Evolutionary conservation across 2,113 vertebrate genomes (phyloP).

Genomic region (Oostethus manadensis): DNA sequence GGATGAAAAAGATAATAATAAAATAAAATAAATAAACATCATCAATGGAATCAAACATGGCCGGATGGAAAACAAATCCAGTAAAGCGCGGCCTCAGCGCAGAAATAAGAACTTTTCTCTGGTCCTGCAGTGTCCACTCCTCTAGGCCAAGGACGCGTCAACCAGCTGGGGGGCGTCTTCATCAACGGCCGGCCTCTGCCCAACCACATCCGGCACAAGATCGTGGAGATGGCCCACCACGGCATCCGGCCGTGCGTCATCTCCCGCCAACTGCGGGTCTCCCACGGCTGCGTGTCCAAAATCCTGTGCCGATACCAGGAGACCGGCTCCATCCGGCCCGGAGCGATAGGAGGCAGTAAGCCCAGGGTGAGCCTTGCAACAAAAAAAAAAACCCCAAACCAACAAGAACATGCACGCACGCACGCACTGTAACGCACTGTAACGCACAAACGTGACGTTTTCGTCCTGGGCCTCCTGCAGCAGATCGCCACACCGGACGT

Average conservation of each 20-base stretch:
- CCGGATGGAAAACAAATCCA: too few species aligned
- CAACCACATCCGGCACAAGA: constrained; percentile 96
- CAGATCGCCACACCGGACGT: constrained; percentile 95
- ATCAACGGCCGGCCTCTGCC: constrained; percentile 93
- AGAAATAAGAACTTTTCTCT: neutral
- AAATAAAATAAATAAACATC: too few species aligned
- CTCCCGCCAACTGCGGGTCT: constrained; percentile 90
- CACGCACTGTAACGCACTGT: too few species aligned
- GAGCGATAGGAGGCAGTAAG: constrained; percentile 95
- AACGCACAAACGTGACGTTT: neutral
- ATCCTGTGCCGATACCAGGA: constrained; percentile 97
- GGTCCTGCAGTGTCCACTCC: constrained; percentile 85
- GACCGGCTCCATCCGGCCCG: constrained; percentile 93
- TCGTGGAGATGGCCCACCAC: constrained; percentile 98
- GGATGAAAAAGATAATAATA: too few species aligned
- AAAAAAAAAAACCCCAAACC: neutral
- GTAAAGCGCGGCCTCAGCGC: too few species aligned
- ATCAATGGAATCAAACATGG: too few species aligned
- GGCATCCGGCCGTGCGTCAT: constrained; percentile 96
- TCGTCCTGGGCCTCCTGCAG: constrained; percentile 67
- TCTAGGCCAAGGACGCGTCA: constrained; percentile 93
- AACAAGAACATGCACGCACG: too few species aligned
- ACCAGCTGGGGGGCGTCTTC: constrained; percentile 97
- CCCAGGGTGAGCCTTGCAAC: constrained; percentile 82
- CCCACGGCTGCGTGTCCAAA: constrained; percentile 95